Evolutionary conservation across 2,888 invertebrate species (phyloP).

Genomic region (Homarus gammarus): DNA sequence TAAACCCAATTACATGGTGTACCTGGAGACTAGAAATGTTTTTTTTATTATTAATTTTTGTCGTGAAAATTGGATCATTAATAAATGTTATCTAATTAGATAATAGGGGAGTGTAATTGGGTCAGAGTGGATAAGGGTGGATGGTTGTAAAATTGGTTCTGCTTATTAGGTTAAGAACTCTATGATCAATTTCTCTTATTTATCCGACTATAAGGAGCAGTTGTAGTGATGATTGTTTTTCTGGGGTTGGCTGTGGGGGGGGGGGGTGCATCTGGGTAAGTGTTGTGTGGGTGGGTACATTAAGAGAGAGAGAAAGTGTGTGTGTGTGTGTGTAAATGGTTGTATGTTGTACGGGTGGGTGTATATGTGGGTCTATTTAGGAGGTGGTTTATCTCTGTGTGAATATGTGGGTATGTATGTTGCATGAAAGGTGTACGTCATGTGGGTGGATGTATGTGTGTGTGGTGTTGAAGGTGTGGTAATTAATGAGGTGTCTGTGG

Average conservation of each 20-base stretch:
- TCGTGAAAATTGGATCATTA: conserved; percentile 34
- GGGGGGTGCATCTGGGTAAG: not conserved
- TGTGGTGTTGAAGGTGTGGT: not conserved
- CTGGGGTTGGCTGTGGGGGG: not conserved
- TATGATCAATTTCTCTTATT: too few relatives aligned
- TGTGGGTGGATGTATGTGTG: conserved; percentile 1
- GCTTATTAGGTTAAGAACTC: too few relatives aligned
- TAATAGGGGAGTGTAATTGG: too few relatives aligned
- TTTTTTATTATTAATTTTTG: conserved; percentile 7
- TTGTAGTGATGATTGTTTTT: not conserved
- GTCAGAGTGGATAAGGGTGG: too few relatives aligned
- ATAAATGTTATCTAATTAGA: conserved; percentile 16
- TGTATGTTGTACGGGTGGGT: not conserved
- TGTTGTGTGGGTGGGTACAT: not conserved
- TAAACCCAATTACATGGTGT: conserved; percentile 1
- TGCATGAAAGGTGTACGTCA: not conserved
- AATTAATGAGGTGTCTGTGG: not conserved
- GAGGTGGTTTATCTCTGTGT: not conserved
- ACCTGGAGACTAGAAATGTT: not conserved
- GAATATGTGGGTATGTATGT: not conserved
- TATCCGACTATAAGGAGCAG: too few relatives aligned
- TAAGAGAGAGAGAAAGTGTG: not conserved
- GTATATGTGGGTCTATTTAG: too few relatives aligned
- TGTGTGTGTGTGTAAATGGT: not conserved
- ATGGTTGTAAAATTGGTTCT: too few relatives aligned